These are phyloP conservation scores for Spicauda simplicius DNA, from an alignment of 2,888 invertebrate species.

Conservation along the genomic window DNA sequence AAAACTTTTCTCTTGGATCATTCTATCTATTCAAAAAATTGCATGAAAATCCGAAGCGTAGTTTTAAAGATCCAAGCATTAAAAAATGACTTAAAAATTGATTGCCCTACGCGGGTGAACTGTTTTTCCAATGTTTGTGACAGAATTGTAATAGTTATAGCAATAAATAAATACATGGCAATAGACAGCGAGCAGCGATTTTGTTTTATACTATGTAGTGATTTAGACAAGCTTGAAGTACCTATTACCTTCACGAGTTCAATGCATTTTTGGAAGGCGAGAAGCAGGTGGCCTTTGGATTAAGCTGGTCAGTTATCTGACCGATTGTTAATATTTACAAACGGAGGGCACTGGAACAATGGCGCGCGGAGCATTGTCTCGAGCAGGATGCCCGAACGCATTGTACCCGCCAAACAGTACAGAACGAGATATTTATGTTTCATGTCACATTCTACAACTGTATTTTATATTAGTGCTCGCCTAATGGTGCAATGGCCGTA, in stretches of 20 bases:
- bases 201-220: too few relatives aligned
- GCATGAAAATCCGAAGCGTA: too few relatives aligned
- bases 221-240: neutral
- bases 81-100: too few relatives aligned
- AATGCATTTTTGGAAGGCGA: neutral
- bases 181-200: too few relatives aligned
- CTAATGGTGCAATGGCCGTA: too few relatives aligned
- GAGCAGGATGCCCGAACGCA: constrained; percentile 79
- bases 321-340: constrained; percentile 71
- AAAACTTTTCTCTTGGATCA: too few relatives aligned
- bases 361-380: constrained; percentile 75
- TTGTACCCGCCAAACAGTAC: constrained; percentile 80
- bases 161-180: too few relatives aligned
- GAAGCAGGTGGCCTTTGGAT: constrained; percentile 6
- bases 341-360: constrained; percentile 74
- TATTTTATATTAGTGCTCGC: constrained; percentile 1
- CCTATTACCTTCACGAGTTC: neutral
- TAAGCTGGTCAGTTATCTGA: constrained; percentile 53
- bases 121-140: too few relatives aligned
- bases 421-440: constrained; percentile 77
- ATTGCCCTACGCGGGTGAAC: too few relatives aligned
- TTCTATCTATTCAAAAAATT: too few relatives aligned
- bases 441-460: constrained; percentile 31
- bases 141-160: too few relatives aligned
- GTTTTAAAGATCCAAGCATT: too few relatives aligned